A percentile compares a stretch with the other conserved stretches of the same genome.
Evolutionary conservation across 1,140 invertebrate genomes (phyloP).

Genomic region (Leucophenga varia): DNA sequence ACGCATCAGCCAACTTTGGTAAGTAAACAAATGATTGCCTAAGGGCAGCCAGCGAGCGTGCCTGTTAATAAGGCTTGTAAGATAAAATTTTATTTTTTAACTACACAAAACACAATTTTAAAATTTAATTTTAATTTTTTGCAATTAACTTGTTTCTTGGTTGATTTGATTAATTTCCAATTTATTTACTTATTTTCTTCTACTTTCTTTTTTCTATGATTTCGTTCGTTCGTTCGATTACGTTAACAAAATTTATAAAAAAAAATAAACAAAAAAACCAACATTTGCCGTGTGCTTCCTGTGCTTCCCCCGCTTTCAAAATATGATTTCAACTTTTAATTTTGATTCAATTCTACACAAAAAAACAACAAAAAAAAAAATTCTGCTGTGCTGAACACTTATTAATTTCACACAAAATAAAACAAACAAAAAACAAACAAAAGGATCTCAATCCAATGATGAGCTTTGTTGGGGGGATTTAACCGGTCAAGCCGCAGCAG

Average conservation of each 20-base stretch:
- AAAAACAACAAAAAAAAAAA: constrained; percentile 23
- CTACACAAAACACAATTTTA: not conserved
- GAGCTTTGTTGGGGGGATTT: constrained; percentile 56
- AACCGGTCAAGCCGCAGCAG: constrained; percentile 43
- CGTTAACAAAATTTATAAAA: not conserved
- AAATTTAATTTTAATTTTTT: constrained; percentile 15
- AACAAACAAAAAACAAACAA: constrained; percentile 10
- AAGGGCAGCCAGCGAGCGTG: too few species aligned
- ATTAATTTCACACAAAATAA: constrained; percentile 17
- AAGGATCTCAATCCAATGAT: constrained; percentile 56
- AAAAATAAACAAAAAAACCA: not conserved
- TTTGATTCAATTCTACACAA: constrained; percentile 13
- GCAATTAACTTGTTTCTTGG: constrained; percentile 24
- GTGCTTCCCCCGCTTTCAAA: not conserved
- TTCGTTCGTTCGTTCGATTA: constrained; percentile 22
- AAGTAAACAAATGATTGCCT: constrained; percentile 11
- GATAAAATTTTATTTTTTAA: too few species aligned
- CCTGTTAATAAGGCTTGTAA: too few species aligned
- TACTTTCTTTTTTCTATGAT: constrained; percentile 53
- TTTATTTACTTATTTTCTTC: constrained; percentile 52
- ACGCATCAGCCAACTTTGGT: constrained; percentile 49
- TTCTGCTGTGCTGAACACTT: constrained; percentile 20
- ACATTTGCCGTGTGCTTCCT: not conserved
- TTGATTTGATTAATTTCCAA: constrained; percentile 39
- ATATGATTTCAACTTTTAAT: constrained; percentile 18